phyloP scores from a whole-genome alignment of 64 coral and sea anemone species.

The Exaiptasia diaphana region DNA sequence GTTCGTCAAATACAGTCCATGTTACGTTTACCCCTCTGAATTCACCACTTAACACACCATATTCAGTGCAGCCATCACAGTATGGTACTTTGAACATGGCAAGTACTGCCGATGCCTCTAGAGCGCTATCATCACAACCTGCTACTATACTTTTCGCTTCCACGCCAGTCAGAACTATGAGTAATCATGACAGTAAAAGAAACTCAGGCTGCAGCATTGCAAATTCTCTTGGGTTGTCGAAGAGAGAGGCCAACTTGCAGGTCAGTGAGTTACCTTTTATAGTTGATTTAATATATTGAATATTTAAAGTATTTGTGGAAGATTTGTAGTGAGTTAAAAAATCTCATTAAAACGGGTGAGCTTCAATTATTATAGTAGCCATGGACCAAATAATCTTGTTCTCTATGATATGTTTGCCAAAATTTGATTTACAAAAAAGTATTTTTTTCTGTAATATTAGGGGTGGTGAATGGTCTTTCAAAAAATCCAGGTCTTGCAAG shows the following conservation, averaged over 20 bases:
- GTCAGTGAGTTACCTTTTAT: neutral
- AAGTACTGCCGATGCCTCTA: neutral
- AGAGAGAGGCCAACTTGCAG: neutral
- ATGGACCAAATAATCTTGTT: no score
- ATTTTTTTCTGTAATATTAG: no score
- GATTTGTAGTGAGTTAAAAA: no score
- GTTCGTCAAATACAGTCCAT: slow-evolving; percentile 9
- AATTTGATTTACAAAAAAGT: no score
- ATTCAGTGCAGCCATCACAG: neutral
- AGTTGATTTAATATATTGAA: no score
- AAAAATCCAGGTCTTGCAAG: no score
- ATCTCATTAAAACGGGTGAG: no score
- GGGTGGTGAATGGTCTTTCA: no score
- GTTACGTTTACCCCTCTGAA: slow-evolving; percentile 18
- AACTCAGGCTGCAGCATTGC: neutral
- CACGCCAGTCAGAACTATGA: neutral
- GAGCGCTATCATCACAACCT: neutral
- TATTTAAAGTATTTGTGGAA: neutral
- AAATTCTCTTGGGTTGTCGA: neutral
- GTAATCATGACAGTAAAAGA: neutral
- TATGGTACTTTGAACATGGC: neutral
- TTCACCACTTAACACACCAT: slow-evolving; percentile 4
- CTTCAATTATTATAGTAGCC: no score
- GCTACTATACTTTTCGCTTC: neutral
- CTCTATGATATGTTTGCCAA: no score